Evolutionary conservation across 2,113 vertebrate genomes (phyloP).

Genomic region (Gymnarchus niloticus): DNA sequence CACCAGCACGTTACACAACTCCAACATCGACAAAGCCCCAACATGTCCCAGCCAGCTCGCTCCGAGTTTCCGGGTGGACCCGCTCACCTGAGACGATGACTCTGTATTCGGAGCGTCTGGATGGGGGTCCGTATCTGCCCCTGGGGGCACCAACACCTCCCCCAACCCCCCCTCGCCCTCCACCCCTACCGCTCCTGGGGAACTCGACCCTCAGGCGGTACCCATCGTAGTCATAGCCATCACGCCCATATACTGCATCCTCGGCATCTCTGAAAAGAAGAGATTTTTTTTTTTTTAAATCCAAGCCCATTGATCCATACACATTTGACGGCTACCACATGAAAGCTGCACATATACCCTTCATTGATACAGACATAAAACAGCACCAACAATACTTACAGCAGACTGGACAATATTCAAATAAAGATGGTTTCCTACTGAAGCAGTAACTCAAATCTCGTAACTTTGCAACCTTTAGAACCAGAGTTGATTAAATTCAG

Average conservation of each 20-base stretch:
- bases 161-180: slow-evolving; percentile 61
- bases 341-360: too few species aligned
- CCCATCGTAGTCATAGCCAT: slow-evolving; percentile 96
- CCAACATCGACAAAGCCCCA: slow-evolving; percentile 16
- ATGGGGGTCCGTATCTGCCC: slow-evolving; percentile 92
- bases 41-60: slow-evolving; percentile 1
- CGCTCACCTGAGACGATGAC: slow-evolving; percentile 92
- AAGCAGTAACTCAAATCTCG: too few species aligned
- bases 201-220: slow-evolving; percentile 96
- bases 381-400: too few species aligned
- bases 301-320: slow-evolving; percentile 15
- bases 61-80: neutral
- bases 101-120: slow-evolving; percentile 93
- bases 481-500: too few species aligned
- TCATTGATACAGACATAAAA: too few species aligned
- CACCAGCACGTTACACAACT: slow-evolving; percentile 22
- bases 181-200: slow-evolving; percentile 84
- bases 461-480: too few species aligned
- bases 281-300: slow-evolving; percentile 73
- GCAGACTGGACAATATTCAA: too few species aligned
- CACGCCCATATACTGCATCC: slow-evolving; percentile 93
- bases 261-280: slow-evolving; percentile 79
- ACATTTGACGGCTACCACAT: neutral
- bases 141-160: slow-evolving; percentile 82
- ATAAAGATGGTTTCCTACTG: too few species aligned